Evolutionary conservation across 2,113 vertebrate species (phyloP).

Genomic region (Ranitomeya variabilis): DNA sequence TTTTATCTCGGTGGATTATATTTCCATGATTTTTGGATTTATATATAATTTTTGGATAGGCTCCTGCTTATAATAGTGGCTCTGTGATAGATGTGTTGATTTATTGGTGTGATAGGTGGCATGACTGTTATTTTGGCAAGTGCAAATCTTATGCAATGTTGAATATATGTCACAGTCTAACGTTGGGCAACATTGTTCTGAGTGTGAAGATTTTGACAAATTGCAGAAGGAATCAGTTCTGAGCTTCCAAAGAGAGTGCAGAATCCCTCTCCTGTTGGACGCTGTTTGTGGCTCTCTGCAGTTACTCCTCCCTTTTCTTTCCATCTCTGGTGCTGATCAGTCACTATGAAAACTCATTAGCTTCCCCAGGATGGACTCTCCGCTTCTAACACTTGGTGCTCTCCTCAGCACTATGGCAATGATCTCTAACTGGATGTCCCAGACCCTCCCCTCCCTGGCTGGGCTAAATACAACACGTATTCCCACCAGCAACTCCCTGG

Average conservation of each 20-base stretch:
- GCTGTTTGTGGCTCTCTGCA: constrained; percentile 71
- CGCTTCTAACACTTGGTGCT: constrained; percentile 91
- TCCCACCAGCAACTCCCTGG: constrained; percentile 71
- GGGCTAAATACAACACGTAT: constrained; percentile 84
- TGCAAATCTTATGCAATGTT: no score
- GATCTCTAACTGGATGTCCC: constrained; percentile 97
- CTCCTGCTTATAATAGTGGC: no score
- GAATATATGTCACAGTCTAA: no score
- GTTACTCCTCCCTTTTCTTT: constrained; percentile 71
- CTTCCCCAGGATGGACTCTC: constrained; percentile 82
- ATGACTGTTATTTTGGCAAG: no score
- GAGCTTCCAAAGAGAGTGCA: constrained; percentile 58
- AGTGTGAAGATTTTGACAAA: neutral
- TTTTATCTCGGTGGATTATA: no score
- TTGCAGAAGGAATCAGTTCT: constrained; percentile 31
- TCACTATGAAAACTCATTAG: constrained; percentile 78
- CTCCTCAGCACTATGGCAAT: constrained; percentile 93
- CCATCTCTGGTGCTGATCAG: constrained; percentile 68
- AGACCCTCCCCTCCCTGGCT: constrained; percentile 88
- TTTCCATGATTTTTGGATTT: no score
- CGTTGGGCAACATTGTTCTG: neutral
- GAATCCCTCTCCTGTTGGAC: constrained; percentile 62
- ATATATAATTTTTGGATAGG: no score
- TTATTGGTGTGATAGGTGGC: no score
- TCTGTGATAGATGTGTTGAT: no score